Evolutionary conservation across 2,113 vertebrate species (phyloP).

Genomic region (Lonchura striata): DNA sequence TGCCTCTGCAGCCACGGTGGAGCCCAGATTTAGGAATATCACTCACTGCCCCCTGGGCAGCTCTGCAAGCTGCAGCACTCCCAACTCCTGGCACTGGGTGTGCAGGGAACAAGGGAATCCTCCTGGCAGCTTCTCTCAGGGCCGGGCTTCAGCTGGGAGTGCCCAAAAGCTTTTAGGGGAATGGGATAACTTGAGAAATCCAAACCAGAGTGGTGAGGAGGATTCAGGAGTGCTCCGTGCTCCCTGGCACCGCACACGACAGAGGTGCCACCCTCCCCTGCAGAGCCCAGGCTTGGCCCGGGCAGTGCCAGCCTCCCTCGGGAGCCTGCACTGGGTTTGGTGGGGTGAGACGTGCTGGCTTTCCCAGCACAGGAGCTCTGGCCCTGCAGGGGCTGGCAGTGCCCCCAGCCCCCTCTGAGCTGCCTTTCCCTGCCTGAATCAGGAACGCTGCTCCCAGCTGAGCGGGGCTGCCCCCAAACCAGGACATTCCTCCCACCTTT

Average conservation of each 20-base stretch:
- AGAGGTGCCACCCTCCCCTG: too few species aligned
- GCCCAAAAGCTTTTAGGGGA: background rate
- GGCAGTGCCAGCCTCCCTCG: background rate
- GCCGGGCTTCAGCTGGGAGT: background rate
- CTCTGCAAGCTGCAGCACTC: background rate
- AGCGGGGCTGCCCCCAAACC: background rate
- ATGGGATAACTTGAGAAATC: background rate
- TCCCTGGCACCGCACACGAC: accelerated
- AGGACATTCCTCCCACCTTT: accelerated
- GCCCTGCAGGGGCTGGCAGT: background rate
- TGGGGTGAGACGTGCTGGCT: too few species aligned
- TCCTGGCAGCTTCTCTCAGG: background rate
- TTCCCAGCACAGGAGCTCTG: background rate
- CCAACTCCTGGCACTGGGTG: background rate
- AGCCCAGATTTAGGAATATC: accelerated
- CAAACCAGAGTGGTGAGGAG: background rate
- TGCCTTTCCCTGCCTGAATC: background rate
- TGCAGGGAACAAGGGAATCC: background rate
- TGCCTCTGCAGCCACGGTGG: background rate
- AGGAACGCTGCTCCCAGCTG: background rate
- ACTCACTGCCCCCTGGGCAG: background rate
- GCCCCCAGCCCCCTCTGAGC: background rate
- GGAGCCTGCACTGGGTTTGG: accelerated
- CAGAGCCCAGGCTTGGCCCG: accelerated
- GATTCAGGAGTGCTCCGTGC: accelerated